Evolutionary conservation across 2,797 vertebrate species (phyloP), one percentile per base, ranked within the genome.

Genomic region (Manis pentadactyla): DNA sequence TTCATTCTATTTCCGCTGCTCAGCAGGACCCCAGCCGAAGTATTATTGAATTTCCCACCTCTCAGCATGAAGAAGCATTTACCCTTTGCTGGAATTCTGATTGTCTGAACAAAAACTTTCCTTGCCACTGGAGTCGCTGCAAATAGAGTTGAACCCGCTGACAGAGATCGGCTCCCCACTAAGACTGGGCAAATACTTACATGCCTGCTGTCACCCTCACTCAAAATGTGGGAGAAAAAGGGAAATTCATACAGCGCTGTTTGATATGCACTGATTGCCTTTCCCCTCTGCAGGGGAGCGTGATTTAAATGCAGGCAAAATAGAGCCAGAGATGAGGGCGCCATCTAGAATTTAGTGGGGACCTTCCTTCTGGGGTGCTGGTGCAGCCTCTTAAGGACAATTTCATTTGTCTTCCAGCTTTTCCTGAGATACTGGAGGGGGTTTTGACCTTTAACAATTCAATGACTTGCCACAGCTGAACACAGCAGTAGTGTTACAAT

Each of bases 41-140:
- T 64, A 92, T 97, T 96, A 97, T 42, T 98, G 94, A 95, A 97
- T 98, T 98, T 97, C 96, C 88, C 94, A 87, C 96, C 97, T 95
- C 96, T 98, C 94, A 98, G 97, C 97, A 82, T 85, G 95, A 86
- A 78, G 94, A 91, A 93, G 91, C 96, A 90, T 96, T 98, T 95
- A 96, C 87, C 53, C 25, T 96, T 97, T 96, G 92, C 86, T 95
- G 91, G 90, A 96, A 98, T 97, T 98, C 96, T 97, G 77, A 89
- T 15, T 75, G 59, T 97, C 90, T 90, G 96, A 97, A 96, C 51
- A 87, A 91, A 97, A 94, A 55, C 74, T 95, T 73, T 77, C 74
- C 90, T 78, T 96, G 86, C 85, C 66, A 84, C 66, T 53, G 46
- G 79, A 97, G 74, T 93, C 34, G 3, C 73, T 95, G 92, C 95